Base-by-base conservation (phyloP, 2,888 invertebrate genomes). In the Machimus atricapillus region DNA sequence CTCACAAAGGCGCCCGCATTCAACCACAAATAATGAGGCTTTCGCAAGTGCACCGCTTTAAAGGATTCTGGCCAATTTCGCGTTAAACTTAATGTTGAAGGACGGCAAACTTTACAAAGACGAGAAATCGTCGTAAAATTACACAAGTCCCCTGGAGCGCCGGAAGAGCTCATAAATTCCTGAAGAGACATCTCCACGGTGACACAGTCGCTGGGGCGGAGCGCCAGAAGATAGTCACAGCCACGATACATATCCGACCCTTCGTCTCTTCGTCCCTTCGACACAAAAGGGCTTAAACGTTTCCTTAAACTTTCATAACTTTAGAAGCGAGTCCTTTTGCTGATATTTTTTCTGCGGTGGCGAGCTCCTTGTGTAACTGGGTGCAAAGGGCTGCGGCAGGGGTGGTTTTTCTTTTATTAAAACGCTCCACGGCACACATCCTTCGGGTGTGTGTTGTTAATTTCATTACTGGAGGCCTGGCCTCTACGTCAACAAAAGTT, bases 281-380 rank as follows among this genome's bases (percentile, higher is more conserved):
- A 37, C 83, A 66, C 73, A 83, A 83, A 83, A 83, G 73, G 83
- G 37, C 66, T 83, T 85, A 85, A 85, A 76, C 85, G 85, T 85
- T 85, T 85, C 85, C 85, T 85, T 85, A 85, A 83, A 85, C 74
- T 85, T 74, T 74, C 76, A 85, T 85, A 76, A 85, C 74, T 85
- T 85, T 46, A 85, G 76, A 85, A 74, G 76, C 46, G 74, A 85
- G 74, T 46, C 66, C 83, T 83, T 83, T 83, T 83, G 83, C 66
- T 83, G 37, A 37, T 73, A n/a, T 66, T 83, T 83, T 73, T 66
- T 79, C 79, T 79, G 52, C 66, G 66, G 79, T 79, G 52, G 52
- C 79, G 79, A 31, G 52, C 27, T 79, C 52, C 52, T 79, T 52
- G 52, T 79, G 46, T 56, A 52, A 46, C 52, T 31, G n/a, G 27